These are phyloP conservation scores for Xenentodon cancila DNA, from an alignment of 2,797 vertebrate genomes.

Conservation along the genomic window DNA sequence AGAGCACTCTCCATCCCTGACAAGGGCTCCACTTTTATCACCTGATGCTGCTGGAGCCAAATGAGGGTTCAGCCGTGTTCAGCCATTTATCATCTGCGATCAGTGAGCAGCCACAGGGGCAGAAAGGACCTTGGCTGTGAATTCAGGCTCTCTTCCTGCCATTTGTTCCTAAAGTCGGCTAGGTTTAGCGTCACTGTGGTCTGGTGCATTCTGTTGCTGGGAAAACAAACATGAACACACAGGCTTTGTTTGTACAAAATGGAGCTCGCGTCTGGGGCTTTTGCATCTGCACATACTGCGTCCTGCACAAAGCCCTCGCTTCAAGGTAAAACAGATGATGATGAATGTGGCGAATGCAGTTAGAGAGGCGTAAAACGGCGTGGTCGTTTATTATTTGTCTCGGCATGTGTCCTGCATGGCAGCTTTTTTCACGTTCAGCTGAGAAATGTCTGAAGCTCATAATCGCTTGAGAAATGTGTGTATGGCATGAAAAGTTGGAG, in stretches of 20 bases:
- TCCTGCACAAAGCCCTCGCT: conserved; percentile 18
- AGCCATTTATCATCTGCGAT: conserved; percentile 76
- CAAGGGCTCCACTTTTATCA: conserved; percentile 78
- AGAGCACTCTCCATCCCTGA: conserved; percentile 67
- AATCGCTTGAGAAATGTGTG: conserved; percentile 38
- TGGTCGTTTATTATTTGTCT: conserved; percentile 47
- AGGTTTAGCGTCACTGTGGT: conserved; percentile 66
- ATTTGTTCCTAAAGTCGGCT: conserved; percentile 69
- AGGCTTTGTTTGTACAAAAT: conserved; percentile 50
- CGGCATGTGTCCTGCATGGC: conserved; percentile 26
- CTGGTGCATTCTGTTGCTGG: conserved; percentile 45
- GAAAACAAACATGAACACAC: conserved; percentile 56
- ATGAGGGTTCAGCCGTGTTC: conserved; percentile 75
- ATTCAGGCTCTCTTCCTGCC: conserved; percentile 46
- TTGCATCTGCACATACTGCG: neutral
- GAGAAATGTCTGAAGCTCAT: conserved; percentile 28
- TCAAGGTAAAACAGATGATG: conserved; percentile 41
- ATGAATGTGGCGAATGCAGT: conserved; percentile 44
- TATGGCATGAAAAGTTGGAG: conserved; percentile 28
- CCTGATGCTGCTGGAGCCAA: conserved; percentile 74
- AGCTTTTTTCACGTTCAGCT: conserved; percentile 18
- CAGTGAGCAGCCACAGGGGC: conserved; percentile 69
- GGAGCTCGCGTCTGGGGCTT: conserved; percentile 6
- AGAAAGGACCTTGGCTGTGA: conserved; percentile 76
- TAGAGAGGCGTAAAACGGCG: conserved; percentile 37